phyloP scores from a whole-genome alignment of 35 echinoderm and acorn worm genomes.

The Amphiura filiformis region DNA sequence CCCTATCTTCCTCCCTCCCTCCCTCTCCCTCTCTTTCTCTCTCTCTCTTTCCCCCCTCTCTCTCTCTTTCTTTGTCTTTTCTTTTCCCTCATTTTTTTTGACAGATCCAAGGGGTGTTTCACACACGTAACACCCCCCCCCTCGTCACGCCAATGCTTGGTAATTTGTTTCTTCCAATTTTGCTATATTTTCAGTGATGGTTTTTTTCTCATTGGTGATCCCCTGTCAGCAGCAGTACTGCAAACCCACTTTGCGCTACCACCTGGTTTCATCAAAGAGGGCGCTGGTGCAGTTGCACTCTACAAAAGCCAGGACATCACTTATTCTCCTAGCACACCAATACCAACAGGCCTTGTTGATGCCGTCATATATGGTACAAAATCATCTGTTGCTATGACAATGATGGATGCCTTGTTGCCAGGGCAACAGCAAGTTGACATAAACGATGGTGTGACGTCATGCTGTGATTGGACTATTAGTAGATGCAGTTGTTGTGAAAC shows the following conservation, averaged over 20 bases:
- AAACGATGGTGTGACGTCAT: conserved; percentile 25
- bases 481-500: conserved; percentile 57
- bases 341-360: conserved; percentile 57
- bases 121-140: background rate
- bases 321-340: conserved; percentile 42
- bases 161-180: background rate
- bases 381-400: conserved; percentile 9
- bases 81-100: background rate
- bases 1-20: too few relatives aligned
- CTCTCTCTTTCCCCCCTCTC: too few relatives aligned
- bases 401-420: conserved; percentile 43
- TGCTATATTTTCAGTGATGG: conserved; percentile 63
- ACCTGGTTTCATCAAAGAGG: conserved; percentile 32
- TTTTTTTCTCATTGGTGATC: conserved; percentile 23
- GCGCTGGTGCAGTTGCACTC: conserved; percentile 63
- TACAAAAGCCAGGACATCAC: conserved; percentile 57
- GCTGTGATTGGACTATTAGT: conserved; percentile 60
- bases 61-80: too few relatives aligned
- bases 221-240: conserved; percentile 12
- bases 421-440: conserved; percentile 57
- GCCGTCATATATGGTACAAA: conserved; percentile 60
- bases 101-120: background rate
- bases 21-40: too few relatives aligned
- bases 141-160: background rate
- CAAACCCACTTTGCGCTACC: background rate